Percentiles rank a stretch among this genome's conserved stretches.
phyloP scores from a whole-genome alignment of 2,113 vertebrate species.

The Pygoscelis adeliae region DNA sequence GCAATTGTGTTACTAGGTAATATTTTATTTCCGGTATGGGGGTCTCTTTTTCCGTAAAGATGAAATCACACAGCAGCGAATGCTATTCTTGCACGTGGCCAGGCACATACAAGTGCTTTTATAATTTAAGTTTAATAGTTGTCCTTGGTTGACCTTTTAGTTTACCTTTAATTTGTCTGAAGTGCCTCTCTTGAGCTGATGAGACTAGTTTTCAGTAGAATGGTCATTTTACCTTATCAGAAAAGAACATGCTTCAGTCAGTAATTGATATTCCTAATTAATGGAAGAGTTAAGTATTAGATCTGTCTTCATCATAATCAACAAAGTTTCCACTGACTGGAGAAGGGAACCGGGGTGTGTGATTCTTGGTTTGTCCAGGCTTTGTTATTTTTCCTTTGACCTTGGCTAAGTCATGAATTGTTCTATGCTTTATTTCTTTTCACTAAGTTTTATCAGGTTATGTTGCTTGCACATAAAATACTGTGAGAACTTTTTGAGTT shows the following conservation, averaged over 20 bases:
- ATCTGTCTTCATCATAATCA: neutral
- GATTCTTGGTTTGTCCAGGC: neutral
- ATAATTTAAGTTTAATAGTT: neutral
- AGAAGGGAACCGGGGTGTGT: neutral
- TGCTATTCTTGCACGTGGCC: neutral
- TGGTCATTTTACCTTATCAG: neutral
- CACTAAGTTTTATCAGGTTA: neutral
- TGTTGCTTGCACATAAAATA: neutral
- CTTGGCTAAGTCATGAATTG: neutral
- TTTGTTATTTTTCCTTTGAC: neutral
- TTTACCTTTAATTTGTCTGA: neutral
- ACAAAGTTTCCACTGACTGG: neutral
- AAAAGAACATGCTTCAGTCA: neutral
- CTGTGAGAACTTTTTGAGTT: neutral
- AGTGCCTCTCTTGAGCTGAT: neutral
- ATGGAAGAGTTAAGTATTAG: neutral
- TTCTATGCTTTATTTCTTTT: neutral
- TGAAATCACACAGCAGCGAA: neutral
- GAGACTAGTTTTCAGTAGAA: neutral
- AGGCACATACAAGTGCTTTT: neutral
- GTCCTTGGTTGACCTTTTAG: constrained; percentile 13
- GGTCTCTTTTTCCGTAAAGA: neutral
- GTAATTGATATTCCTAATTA: neutral
- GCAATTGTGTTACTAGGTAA: neutral
- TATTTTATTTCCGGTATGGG: neutral